Conservation (phyloP, 2,888 invertebrate genomes). For the Ashinkailepas kermadecensis region DNA sequence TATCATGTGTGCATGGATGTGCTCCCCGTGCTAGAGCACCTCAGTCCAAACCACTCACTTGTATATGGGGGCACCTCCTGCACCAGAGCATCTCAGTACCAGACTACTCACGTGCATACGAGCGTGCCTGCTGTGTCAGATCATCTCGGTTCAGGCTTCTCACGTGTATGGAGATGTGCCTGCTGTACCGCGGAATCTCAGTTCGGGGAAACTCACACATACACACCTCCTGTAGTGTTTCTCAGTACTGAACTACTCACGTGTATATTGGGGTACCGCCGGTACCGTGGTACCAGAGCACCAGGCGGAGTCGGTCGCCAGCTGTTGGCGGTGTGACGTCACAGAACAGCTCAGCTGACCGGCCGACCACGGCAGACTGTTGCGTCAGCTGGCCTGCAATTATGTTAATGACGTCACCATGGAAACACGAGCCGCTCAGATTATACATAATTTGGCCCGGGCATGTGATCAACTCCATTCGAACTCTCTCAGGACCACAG, state of each 20-base stretch:
- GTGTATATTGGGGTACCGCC: constrained; percentile 26
- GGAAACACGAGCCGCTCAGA: not conserved
- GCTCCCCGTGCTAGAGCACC: too few species aligned
- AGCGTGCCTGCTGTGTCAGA: not conserved
- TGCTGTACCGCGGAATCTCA: not conserved
- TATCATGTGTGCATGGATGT: too few species aligned
- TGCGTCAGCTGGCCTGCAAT: constrained; percentile 23
- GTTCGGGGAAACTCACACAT: not conserved
- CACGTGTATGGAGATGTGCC: not conserved
- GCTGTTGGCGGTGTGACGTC: constrained; percentile 21
- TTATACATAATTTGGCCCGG: too few species aligned
- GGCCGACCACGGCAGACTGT: constrained; percentile 24
- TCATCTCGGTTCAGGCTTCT: not conserved
- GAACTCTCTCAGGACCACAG: not conserved
- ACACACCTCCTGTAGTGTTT: not conserved
- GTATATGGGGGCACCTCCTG: too few species aligned
- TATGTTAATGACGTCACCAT: not conserved
- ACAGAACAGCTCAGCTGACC: constrained; percentile 23
- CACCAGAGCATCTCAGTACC: too few species aligned
- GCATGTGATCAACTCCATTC: too few species aligned
- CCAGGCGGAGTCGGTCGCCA: constrained; percentile 21
- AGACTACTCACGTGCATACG: not conserved
- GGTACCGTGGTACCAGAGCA: constrained; percentile 25
- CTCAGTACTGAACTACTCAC: not conserved
- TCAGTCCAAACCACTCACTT: too few species aligned